These are phyloP conservation scores for Invenusta paracnida DNA, from an alignment of 2,888 invertebrate genomes.

Conservation along the genomic window DNA sequence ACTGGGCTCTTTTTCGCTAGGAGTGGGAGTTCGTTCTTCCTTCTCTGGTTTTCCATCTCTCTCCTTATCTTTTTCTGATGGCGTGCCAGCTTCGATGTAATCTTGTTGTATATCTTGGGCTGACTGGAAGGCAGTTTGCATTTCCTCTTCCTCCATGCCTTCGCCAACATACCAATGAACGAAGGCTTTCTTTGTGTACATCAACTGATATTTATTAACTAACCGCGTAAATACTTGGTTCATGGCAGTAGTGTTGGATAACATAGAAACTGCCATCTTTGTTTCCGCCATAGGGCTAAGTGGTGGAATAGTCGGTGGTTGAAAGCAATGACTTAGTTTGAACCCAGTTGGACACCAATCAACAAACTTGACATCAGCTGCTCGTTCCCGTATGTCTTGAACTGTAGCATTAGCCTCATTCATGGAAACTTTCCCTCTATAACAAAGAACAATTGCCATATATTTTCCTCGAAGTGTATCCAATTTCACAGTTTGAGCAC, in stretches of 20 bases:
- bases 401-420: constrained; percentile 30
- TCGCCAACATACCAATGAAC: constrained; percentile 51
- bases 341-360: constrained; percentile 65
- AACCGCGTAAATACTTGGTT: constrained; percentile 54
- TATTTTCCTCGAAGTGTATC: constrained; percentile 19
- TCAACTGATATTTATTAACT: constrained; percentile 48
- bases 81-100: not conserved
- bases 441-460: constrained; percentile 38
- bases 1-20: too few species aligned
- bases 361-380: constrained; percentile 63
- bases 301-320: constrained; percentile 69
- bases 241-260: constrained; percentile 61
- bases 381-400: constrained; percentile 61
- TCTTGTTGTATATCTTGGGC: not conserved
- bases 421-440: constrained; percentile 17
- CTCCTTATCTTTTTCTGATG: not conserved
- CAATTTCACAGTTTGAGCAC: constrained; percentile 34
- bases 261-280: constrained; percentile 57
- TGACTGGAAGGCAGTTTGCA: not conserved
- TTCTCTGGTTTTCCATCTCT: too few species aligned
- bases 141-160: constrained; percentile 41
- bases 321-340: constrained; percentile 75
- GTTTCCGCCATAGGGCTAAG: constrained; percentile 67
- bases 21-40: too few species aligned
- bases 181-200: constrained; percentile 46